Evolutionary conservation across 64 coral and sea anemone species (phyloP).

Genomic region (Pachyseris speciosa): DNA sequence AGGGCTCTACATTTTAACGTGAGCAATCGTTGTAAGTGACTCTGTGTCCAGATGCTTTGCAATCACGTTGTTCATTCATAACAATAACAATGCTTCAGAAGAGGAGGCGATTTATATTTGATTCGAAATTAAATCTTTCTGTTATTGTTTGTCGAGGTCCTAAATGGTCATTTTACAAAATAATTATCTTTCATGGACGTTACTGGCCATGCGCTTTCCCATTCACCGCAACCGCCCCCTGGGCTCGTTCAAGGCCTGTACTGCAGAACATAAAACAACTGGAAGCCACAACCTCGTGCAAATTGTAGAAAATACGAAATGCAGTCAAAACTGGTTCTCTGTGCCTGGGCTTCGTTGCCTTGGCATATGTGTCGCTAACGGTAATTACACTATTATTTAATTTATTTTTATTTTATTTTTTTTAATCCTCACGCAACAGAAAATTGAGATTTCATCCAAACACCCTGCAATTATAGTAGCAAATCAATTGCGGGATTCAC

Average conservation of each 20-base stretch:
- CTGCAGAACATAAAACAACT: background rate
- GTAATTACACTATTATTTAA: background rate
- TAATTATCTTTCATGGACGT: background rate
- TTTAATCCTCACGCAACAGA: too few relatives aligned
- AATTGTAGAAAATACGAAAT: background rate
- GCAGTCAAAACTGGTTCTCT: background rate
- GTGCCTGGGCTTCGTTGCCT: background rate
- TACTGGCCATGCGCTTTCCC: background rate
- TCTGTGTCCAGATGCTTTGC: too few relatives aligned
- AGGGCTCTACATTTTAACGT: too few relatives aligned
- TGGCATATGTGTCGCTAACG: constrained; percentile 15
- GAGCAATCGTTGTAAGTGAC: too few relatives aligned
- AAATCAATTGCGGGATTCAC: too few relatives aligned
- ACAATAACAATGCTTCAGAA: too few relatives aligned
- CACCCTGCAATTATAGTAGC: too few relatives aligned
- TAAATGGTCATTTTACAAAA: background rate
- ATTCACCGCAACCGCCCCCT: background rate
- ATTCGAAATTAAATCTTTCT: background rate
- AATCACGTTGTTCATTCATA: too few relatives aligned
- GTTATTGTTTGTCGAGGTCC: background rate
- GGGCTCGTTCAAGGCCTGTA: background rate
- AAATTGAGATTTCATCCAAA: too few relatives aligned
- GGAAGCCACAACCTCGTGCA: background rate
- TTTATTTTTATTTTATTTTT: background rate
- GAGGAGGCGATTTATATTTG: background rate